These are phyloP conservation scores for Cinclus cinclus DNA, from an alignment of 2,113 vertebrate genomes.

Conservation along the genomic window DNA sequence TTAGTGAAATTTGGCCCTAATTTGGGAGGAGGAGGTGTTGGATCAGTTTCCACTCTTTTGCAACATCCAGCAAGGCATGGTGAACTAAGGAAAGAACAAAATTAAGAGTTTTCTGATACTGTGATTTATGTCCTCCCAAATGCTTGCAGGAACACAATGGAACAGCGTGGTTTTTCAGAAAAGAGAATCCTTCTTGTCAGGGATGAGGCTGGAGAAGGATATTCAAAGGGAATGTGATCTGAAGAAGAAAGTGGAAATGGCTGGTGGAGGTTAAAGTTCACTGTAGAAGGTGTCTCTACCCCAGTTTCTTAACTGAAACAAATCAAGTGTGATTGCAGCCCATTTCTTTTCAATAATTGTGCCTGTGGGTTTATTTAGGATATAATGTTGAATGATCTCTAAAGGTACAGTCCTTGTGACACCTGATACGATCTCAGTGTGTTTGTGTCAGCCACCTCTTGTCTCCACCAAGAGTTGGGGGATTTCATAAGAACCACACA, in stretches of 20 bases:
- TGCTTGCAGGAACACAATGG: background rate
- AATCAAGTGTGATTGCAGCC: constrained; percentile 2
- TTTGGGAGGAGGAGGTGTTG: background rate
- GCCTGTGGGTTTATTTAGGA: background rate
- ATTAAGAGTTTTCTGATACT: background rate
- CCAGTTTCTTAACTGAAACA: background rate
- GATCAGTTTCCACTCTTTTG: background rate
- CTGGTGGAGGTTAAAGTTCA: background rate
- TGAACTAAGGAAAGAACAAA: background rate
- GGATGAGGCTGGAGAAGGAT: background rate
- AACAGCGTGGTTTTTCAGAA: background rate
- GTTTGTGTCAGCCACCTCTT: background rate
- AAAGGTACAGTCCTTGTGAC: background rate
- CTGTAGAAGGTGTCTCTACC: background rate
- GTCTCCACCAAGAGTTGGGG: background rate
- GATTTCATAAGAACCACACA: background rate
- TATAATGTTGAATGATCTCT: background rate
- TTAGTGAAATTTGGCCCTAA: background rate
- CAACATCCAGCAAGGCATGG: background rate
- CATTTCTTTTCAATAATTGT: constrained; percentile 30
- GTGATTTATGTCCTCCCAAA: background rate
- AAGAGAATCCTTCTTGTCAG: background rate
- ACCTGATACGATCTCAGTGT: fast-evolving
- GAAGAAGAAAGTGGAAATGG: background rate
- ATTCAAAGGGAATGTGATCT: background rate